These are phyloP conservation scores for Mustelus asterias DNA, from an alignment of 2,113 vertebrate genomes.

Conservation along the genomic window DNA sequence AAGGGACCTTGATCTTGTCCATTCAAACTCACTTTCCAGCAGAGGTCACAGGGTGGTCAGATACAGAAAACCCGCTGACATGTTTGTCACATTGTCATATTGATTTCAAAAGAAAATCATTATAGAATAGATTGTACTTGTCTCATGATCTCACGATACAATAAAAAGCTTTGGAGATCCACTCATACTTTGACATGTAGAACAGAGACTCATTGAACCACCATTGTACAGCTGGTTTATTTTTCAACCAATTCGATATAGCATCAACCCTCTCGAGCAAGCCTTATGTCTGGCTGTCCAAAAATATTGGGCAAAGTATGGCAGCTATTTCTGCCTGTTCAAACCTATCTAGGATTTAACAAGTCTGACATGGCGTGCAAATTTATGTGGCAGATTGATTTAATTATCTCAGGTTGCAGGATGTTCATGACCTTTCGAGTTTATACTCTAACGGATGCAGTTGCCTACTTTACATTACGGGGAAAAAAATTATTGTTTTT, in stretches of 20 bases:
- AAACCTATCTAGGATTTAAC: not conserved
- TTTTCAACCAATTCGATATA: not conserved
- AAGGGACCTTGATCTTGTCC: not conserved
- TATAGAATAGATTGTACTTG: not conserved
- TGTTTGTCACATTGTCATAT: not conserved
- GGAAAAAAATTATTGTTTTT: slow-evolving; percentile 28
- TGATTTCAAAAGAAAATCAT: not conserved
- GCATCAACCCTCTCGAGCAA: not conserved
- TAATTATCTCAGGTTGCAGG: not conserved
- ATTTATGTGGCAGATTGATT: not conserved
- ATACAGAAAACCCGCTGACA: not conserved
- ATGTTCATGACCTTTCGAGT: not conserved
- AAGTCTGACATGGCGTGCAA: not conserved
- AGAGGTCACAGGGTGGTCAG: not conserved
- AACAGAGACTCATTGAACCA: no score
- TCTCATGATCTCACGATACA: not conserved
- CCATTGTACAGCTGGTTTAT: not conserved
- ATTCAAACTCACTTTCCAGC: not conserved
- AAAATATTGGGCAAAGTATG: not conserved
- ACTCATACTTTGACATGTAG: not conserved
- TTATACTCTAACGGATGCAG: not conserved
- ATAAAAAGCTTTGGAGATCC: not conserved
- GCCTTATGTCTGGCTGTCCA: not conserved
- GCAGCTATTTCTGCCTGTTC: not conserved
- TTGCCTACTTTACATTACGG: not conserved